phyloP scores from a whole-genome alignment of 2,888 invertebrate genomes.

The Cactoblastis cactorum region DNA sequence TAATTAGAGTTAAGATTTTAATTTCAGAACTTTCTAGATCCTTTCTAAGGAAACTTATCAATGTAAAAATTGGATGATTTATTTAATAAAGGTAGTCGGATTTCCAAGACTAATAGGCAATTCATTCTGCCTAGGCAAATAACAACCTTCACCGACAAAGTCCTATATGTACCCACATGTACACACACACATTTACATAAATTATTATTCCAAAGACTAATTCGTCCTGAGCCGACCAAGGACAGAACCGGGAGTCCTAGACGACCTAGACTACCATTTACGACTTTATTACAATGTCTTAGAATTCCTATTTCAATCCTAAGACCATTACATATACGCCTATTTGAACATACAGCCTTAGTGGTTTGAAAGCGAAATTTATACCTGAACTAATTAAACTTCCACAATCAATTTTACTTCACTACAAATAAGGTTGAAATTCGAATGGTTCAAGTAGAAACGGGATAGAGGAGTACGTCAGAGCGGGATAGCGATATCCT shows the following conservation, averaged over 20 bases:
- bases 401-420: slow-evolving; percentile 22
- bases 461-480: slow-evolving; percentile 36
- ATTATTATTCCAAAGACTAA: slow-evolving; percentile 76
- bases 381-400: slow-evolving; percentile 48
- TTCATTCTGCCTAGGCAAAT: slow-evolving; percentile 9
- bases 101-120: slow-evolving; percentile 18
- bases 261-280: slow-evolving; percentile 20
- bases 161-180: slow-evolving; percentile 40
- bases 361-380: slow-evolving; percentile 75
- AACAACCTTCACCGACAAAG: background rate
- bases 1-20: no score
- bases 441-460: slow-evolving; percentile 26
- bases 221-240: slow-evolving; percentile 75
- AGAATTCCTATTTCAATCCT: slow-evolving; percentile 24
- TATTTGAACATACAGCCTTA: slow-evolving; percentile 30
- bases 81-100: background rate
- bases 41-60: background rate
- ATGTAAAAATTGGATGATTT: background rate
- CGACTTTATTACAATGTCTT: slow-evolving; percentile 16
- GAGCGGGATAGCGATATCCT: slow-evolving; percentile 50
- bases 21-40: background rate
- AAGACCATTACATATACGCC: slow-evolving; percentile 32
- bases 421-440: slow-evolving; percentile 33
- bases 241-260: slow-evolving; percentile 57
- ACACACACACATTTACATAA: slow-evolving; percentile 70